phyloP scores from a whole-genome alignment of 2,888 invertebrate species.

The Drepana falcataria region DNA sequence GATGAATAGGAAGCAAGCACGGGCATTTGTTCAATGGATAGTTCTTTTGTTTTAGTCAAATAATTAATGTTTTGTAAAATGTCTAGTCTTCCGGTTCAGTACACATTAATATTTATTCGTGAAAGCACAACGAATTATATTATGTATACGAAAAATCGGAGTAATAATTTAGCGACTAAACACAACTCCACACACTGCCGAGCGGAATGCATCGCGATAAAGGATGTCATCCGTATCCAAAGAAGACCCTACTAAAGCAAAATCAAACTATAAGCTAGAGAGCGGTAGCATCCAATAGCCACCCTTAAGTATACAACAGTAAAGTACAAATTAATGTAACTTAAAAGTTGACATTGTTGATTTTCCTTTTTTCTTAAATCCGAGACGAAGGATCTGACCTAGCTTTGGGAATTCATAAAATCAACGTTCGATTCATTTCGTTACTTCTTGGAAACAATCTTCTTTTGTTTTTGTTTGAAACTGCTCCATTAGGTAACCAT shows the following conservation, averaged over 20 bases:
- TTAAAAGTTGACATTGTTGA: constrained; percentile 8
- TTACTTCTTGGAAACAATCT: constrained; percentile 52
- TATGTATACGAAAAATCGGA: constrained; percentile 11
- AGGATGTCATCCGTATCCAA: constrained; percentile 74
- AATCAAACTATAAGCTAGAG: constrained; percentile 44
- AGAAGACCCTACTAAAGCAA: constrained; percentile 44
- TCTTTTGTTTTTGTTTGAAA: constrained; percentile 31
- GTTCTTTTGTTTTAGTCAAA: too few relatives aligned
- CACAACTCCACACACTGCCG: constrained; percentile 54
- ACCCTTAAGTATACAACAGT: constrained; percentile 28
- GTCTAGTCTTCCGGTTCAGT: too few relatives aligned
- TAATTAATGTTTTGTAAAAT: too few relatives aligned
- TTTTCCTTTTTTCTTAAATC: constrained; percentile 48
- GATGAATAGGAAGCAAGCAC: too few relatives aligned
- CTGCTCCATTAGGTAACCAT: constrained; percentile 3
- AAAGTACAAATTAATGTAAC: constrained; percentile 36
- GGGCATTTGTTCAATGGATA: too few relatives aligned
- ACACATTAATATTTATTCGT: too few relatives aligned
- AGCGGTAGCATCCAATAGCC: constrained; percentile 23
- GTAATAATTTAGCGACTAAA: constrained; percentile 34
- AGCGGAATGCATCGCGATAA: constrained; percentile 74
- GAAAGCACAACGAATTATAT: neutral
- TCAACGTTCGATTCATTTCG: constrained; percentile 52
- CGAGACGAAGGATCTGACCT: constrained; percentile 67
- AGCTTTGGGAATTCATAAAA: constrained; percentile 75